Conservation (phyloP, 2,113 vertebrate genomes). For the Centropus bengalensis region DNA sequence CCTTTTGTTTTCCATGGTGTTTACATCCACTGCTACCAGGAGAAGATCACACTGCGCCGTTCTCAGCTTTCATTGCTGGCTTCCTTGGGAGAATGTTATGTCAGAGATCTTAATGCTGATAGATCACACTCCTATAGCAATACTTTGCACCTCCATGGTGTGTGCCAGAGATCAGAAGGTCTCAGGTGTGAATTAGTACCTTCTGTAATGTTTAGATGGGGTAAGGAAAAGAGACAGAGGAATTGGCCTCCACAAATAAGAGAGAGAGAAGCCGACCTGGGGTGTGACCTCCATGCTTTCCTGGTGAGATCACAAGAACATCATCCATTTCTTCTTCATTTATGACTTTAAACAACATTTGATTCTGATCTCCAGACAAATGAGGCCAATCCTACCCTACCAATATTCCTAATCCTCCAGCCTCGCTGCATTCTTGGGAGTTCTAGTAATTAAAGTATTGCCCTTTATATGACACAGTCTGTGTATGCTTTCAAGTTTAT, state of each 20-base stretch:
- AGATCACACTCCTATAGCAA: conserved; percentile 42
- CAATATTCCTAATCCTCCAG: conserved; percentile 30
- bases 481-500: not conserved
- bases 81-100: conserved; percentile 48
- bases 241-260: not conserved
- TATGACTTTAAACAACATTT: conserved; percentile 39
- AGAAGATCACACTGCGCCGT: conserved; percentile 9
- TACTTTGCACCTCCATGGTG: conserved; percentile 19
- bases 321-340: conserved; percentile 32
- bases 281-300: conserved; percentile 5
- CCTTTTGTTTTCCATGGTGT: conserved; percentile 52
- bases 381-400: conserved; percentile 22
- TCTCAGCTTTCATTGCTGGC: not conserved
- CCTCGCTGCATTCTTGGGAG: conserved; percentile 26
- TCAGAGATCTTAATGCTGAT: conserved; percentile 37
- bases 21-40: conserved; percentile 6
- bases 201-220: conserved; percentile 11
- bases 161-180: conserved; percentile 3
- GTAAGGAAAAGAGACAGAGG: not conserved
- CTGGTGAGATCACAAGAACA: conserved; percentile 42
- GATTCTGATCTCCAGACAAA: conserved; percentile 41
- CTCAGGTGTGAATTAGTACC: conserved; percentile 27
- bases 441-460: conserved; percentile 34
- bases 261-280: not conserved
- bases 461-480: not conserved